Conservation (phyloP, 2,888 invertebrate species). For the Caenorhabditis panamensis region DNA sequence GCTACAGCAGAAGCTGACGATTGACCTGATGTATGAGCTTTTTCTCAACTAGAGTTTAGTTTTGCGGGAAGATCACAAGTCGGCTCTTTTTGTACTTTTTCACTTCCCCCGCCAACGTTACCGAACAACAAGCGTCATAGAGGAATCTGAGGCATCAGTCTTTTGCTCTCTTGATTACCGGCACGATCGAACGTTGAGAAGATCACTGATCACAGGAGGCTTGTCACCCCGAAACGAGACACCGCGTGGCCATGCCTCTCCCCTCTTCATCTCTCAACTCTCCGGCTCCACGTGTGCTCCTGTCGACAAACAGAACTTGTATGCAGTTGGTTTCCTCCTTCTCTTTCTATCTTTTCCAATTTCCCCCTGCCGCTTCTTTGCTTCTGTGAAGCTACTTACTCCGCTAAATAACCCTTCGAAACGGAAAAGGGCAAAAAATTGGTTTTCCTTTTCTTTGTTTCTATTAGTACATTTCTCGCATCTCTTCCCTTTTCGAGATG, state of each 20-base stretch:
- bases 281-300: conserved; percentile 28
- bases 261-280: conserved; percentile 14
- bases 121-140: too few species aligned
- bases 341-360: conserved; percentile 6
- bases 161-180: not conserved
- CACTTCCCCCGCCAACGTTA: too few species aligned
- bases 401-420: too few species aligned
- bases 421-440: conserved; percentile 32
- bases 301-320: conserved; percentile 28
- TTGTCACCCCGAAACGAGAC: conserved; percentile 40
- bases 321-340: conserved; percentile 7
- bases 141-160: too few species aligned
- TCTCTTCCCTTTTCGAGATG: too few species aligned
- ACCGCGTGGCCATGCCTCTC: conserved; percentile 36
- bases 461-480: conserved; percentile 32
- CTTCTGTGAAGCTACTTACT: too few species aligned
- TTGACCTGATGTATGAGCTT: too few species aligned
- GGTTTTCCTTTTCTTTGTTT: conserved; percentile 11
- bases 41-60: too few species aligned
- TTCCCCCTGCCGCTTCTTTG: conserved; percentile 1
- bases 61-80: too few species aligned
- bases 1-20: too few species aligned
- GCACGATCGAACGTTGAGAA: conserved; percentile 31
- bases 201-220: conserved; percentile 42
- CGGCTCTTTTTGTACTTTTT: too few species aligned